Conservation (phyloP, 2,888 invertebrate genomes). For the Cepaea hortensis region DNA sequence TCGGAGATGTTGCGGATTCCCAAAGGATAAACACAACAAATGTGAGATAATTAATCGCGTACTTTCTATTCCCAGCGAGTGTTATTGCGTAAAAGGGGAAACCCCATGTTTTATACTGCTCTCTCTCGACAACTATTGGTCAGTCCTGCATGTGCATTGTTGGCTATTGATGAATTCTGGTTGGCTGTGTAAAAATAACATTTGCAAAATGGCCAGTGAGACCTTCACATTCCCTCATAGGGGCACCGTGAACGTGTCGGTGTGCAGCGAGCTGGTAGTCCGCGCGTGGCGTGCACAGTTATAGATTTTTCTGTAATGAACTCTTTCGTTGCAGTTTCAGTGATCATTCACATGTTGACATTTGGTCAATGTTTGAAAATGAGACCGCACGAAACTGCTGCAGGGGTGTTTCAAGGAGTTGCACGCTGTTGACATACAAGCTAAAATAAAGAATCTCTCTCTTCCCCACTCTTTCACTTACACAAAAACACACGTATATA, state of each 20-base stretch:
- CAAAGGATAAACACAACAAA: neutral
- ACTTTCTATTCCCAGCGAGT: neutral
- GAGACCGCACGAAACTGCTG: no score
- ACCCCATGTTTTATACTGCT: neutral
- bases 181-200: neutral
- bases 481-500: constrained; percentile 12
- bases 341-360: no score
- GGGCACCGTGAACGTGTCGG: no score
- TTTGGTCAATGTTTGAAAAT: no score
- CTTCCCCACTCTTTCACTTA: neutral
- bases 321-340: neutral
- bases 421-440: no score
- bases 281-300: no score
- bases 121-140: neutral
- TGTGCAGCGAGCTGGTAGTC: no score
- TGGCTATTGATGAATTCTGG: neutral
- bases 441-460: neutral
- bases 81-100: neutral
- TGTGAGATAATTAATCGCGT: neutral
- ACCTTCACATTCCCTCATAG: no score
- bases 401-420: no score
- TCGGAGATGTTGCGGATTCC: neutral
- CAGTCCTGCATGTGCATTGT: neutral
- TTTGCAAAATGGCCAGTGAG: no score
- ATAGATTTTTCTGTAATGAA: neutral